phyloP scores from a whole-genome alignment of 2,797 vertebrate genomes.

The Gallinago nigripennis region DNA sequence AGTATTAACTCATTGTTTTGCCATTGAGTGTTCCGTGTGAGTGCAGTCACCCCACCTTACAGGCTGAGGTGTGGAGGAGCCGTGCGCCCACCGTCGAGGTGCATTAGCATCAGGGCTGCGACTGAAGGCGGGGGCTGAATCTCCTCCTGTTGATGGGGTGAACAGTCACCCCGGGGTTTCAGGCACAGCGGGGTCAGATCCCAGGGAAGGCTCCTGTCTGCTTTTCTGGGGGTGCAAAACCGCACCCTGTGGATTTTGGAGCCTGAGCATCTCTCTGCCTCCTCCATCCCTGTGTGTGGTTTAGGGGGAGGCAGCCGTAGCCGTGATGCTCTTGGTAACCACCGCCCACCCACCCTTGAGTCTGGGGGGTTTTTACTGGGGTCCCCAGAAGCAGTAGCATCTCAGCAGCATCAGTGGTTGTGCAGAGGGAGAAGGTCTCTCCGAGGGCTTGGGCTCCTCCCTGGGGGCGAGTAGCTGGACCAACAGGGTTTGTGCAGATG shows the following conservation, averaged over 20 bases:
- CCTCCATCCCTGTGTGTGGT: accelerated
- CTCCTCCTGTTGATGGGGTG: neutral
- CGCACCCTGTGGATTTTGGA: accelerated
- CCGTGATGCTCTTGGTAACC: neutral
- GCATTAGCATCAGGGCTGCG: neutral
- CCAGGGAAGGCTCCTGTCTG: accelerated
- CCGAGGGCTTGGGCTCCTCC: accelerated
- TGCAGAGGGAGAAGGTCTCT: neutral
- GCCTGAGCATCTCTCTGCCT: neutral
- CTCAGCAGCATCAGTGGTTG: neutral
- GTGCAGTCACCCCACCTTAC: accelerated
- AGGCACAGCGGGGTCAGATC: accelerated
- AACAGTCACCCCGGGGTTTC: neutral
- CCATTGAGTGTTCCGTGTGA: neutral
- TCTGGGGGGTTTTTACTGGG: neutral
- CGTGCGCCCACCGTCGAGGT: accelerated
- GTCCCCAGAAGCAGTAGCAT: neutral
- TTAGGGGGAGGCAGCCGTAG: neutral
- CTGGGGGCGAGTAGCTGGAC: neutral
- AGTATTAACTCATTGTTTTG: neutral
- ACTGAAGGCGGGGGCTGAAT: neutral
- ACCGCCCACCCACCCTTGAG: neutral
- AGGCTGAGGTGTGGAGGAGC: neutral
- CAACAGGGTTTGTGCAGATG: neutral
- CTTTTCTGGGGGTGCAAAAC: neutral